phyloP scores from a whole-genome alignment of 2,797 vertebrate genomes.

The Halcyon badia region DNA sequence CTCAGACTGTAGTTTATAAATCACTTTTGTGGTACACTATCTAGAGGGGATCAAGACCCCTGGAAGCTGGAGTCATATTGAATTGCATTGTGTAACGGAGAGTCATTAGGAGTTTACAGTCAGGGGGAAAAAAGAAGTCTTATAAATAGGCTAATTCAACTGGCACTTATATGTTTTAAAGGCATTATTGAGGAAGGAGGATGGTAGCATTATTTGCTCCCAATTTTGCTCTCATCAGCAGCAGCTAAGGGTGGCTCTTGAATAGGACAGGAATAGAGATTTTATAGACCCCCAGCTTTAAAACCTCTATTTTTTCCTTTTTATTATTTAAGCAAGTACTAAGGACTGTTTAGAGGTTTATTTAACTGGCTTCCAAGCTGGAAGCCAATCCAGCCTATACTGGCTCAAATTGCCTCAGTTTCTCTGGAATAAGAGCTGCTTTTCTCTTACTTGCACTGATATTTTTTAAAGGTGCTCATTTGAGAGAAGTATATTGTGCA shows the following conservation, averaged over 20 bases:
- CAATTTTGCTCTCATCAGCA: slow-evolving; percentile 55
- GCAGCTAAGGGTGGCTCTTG: slow-evolving; percentile 46
- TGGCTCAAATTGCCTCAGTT: background rate
- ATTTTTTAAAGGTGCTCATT: background rate
- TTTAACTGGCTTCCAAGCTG: slow-evolving; percentile 1
- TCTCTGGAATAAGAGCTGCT: background rate
- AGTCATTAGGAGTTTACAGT: slow-evolving; percentile 78
- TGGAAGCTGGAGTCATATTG: slow-evolving; percentile 74
- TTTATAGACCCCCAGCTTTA: slow-evolving; percentile 51
- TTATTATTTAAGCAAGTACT: slow-evolving; percentile 66
- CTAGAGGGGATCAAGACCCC: slow-evolving; percentile 73
- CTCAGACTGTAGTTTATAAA: slow-evolving; percentile 79
- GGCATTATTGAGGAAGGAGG: slow-evolving; percentile 57
- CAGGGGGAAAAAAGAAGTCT: slow-evolving; percentile 74
- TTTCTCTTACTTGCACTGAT: background rate
- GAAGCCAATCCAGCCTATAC: background rate
- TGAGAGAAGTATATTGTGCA: background rate
- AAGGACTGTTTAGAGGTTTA: slow-evolving; percentile 48
- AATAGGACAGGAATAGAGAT: slow-evolving; percentile 39
- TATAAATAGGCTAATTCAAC: slow-evolving; percentile 73
- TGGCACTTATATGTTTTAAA: slow-evolving; percentile 71
- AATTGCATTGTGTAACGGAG: slow-evolving; percentile 70
- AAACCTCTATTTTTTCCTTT: background rate
- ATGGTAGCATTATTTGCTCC: slow-evolving; percentile 63
- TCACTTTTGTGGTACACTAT: slow-evolving; percentile 71